A percentile compares a stretch with the other conserved stretches of the same genome.
Evolutionary conservation across 2,888 invertebrate genomes (phyloP).

Genomic region (Epistrophe eligans): DNA sequence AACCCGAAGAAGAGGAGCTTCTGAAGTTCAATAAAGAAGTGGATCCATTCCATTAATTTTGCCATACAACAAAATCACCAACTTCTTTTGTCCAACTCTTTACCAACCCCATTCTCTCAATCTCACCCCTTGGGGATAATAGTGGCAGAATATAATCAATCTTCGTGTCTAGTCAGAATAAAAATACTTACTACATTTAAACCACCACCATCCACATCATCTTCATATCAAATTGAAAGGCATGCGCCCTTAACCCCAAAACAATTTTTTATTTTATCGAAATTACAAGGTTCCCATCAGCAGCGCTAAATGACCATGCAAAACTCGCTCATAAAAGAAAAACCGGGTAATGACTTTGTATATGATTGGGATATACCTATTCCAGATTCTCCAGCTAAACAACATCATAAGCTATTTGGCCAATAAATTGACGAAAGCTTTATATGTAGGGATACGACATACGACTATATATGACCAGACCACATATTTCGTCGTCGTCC

Average conservation of each 20-base stretch:
- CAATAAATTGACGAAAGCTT: slow-evolving; percentile 76
- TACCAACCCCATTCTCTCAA: neutral
- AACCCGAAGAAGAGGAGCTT: slow-evolving; percentile 24
- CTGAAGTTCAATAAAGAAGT: slow-evolving; percentile 33
- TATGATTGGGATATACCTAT: slow-evolving; percentile 57
- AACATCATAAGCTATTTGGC: slow-evolving; percentile 66
- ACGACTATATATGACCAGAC: too few species aligned
- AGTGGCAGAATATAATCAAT: slow-evolving; percentile 76
- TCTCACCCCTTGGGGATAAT: slow-evolving; percentile 25
- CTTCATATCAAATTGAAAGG: slow-evolving; percentile 21
- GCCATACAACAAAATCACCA: slow-evolving; percentile 19
- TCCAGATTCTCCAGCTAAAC: slow-evolving; percentile 38
- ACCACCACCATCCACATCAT: neutral
- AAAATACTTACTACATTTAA: slow-evolving; percentile 38
- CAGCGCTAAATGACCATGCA: slow-evolving; percentile 75
- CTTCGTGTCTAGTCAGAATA: slow-evolving; percentile 77
- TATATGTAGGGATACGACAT: slow-evolving; percentile 24
- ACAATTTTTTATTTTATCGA: slow-evolving; percentile 46
- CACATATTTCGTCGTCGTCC: slow-evolving; percentile 11
- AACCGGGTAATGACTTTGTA: slow-evolving; percentile 55
- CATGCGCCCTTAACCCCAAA: slow-evolving; percentile 55
- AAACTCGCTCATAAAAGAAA: slow-evolving; percentile 56
- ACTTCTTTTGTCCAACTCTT: slow-evolving; percentile 52
- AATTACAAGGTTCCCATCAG: slow-evolving; percentile 40
- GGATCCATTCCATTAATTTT: slow-evolving; percentile 61